Base-by-base conservation (phyloP, 2,113 vertebrate genomes). In the Perccottus glenii region DNA sequence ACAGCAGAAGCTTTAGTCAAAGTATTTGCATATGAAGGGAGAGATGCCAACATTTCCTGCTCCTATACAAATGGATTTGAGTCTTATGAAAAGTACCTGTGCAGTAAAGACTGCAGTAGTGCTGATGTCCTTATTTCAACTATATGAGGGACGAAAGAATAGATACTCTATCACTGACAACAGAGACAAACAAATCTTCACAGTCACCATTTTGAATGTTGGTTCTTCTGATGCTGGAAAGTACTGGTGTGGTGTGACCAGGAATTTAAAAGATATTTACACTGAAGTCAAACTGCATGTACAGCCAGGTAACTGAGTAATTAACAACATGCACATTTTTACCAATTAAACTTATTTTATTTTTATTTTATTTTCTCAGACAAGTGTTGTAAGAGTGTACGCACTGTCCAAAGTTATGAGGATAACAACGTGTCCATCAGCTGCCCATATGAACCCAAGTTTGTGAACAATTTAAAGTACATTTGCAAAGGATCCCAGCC, bases 231-330 rank as follows among this genome's bases (percentile, higher is more conserved):
- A 85, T 63, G 5, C 59, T 55, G 76, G 60, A 5, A 64, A 14
- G 14, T 84, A 85, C 73, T 75, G 78, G 70, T 87, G 83, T 63
- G 75, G 58, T 2, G 76, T 82, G 55, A 57, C 5, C 11, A 70
- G 0, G 14, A 12, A 0, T 4, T 53, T 57, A 38, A 59, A 11
- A 3, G 81, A 85, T 50, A 9, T 66, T 15, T 85, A 77, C 47
- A 69, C 38, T 32, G 66, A 79, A 73, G 67, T 81, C 0, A 14
- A 15, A 0, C 64, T 87, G 55, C 8, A 67, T 4, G 43, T 80
- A 32, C 0, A 0, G 32, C 5, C 15, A 73, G 78, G 70, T 81
- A 63, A 59, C 11, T 16, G 19, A 42, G 16, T 16, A 10, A 19
- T 42, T 11, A 11, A 33, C 11, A 6, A n/a, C 19, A 10, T 2